A percentile compares a stretch with the other conserved stretches of the same genome.
These are phyloP conservation scores for Pseudobourletiella spinata DNA, from an alignment of 1,140 invertebrate species.

Conservation along the genomic window DNA sequence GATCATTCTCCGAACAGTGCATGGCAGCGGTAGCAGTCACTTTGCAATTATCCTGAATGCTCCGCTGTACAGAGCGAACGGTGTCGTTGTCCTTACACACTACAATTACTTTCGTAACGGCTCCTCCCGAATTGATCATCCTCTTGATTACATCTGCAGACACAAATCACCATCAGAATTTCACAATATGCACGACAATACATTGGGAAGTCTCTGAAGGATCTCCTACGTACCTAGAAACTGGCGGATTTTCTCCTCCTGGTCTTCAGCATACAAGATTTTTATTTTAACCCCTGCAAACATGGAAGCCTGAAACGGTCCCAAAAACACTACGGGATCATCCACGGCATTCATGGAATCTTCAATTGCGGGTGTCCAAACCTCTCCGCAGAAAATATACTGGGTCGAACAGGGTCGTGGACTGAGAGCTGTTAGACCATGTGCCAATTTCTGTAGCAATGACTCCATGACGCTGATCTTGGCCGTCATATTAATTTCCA, in stretches of 20 bases:
- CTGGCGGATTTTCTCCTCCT: not conserved
- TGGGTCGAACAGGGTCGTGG: not conserved
- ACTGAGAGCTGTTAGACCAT: not conserved
- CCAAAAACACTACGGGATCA: not conserved
- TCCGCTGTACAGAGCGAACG: not conserved
- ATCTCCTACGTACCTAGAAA: not conserved
- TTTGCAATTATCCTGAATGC: not conserved
- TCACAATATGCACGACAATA: no score
- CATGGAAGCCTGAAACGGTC: not conserved
- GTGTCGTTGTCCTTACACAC: not conserved
- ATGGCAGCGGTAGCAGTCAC: not conserved
- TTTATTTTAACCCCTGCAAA: not conserved
- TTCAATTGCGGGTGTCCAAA: not conserved
- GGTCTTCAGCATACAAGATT: not conserved
- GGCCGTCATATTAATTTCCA: not conserved
- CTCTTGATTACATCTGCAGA: not conserved
- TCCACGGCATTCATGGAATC: not conserved
- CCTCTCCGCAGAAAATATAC: conserved; percentile 3
- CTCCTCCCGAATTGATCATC: no score
- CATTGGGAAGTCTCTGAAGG: no score
- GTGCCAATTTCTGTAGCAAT: not conserved
- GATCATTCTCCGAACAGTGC: not conserved
- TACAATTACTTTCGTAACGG: no score
- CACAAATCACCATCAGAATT: no score
- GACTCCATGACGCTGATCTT: not conserved